These are phyloP conservation scores for Platycercus adscitus DNA, from an alignment of 2,113 vertebrate species.

Conservation along the genomic window DNA sequence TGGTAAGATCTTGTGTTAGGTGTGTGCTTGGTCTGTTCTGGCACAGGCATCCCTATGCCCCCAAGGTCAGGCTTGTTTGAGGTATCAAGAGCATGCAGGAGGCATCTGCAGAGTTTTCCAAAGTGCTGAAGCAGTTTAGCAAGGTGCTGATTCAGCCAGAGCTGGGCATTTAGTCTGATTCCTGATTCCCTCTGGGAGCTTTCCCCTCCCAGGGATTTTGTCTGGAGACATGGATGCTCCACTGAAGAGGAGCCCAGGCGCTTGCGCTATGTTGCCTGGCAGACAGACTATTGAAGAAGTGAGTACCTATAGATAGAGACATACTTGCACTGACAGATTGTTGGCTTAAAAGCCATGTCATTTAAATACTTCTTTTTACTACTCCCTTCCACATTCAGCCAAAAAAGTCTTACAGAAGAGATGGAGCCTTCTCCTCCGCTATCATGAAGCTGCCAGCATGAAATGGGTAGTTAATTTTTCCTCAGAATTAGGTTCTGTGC, in stretches of 20 bases:
- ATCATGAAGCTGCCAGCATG: neutral
- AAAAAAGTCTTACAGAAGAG: neutral
- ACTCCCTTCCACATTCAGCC: neutral
- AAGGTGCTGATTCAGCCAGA: neutral
- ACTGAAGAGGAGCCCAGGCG: neutral
- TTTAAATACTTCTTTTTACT: neutral
- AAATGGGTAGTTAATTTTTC: conserved; percentile 1
- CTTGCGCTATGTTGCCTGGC: fast-evolving
- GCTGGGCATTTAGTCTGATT: neutral
- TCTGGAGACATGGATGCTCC: neutral
- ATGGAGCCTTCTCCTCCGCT: neutral
- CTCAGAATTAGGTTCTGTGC: neutral
- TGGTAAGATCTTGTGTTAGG: neutral
- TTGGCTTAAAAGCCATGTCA: neutral
- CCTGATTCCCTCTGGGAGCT: neutral
- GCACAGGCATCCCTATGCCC: neutral
- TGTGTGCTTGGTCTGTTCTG: neutral
- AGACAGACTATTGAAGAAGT: neutral
- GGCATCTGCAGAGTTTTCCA: neutral
- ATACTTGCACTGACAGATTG: neutral
- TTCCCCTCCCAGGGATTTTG: neutral
- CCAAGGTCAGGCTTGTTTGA: neutral
- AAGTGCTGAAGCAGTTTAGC: neutral
- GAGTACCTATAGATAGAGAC: neutral
- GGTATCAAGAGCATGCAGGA: neutral